Evolutionary conservation across 2,797 vertebrate genomes (phyloP), one percentile per base, ranked within the genome.

Genomic region (Champsocephalus esox): DNA sequence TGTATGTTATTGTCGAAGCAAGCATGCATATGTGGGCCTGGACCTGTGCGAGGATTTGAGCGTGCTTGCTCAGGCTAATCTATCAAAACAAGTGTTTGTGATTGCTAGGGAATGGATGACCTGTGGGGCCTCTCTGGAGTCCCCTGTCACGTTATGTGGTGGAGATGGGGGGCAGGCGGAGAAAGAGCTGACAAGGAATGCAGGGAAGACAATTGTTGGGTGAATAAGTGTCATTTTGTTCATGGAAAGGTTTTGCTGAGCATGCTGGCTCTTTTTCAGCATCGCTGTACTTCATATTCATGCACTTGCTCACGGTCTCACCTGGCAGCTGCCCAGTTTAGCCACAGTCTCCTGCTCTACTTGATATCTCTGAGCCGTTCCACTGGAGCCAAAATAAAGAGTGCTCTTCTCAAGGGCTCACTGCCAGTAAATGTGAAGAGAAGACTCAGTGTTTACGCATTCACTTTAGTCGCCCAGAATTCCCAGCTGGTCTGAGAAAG

Each of bases 41-140:
- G 34, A 46, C 73, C 58, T 61, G 58, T 56, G 63, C 56, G 49
- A 65, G 43, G 63, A 64, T 75, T 70, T 79, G 70, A 50, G 58
- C 87, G 82, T 44, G 60, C 80, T 80, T 71, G 67, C 73, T 66
- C 56, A 24, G 68, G 79, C 78, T 91, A 89, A 93, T 92, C 87
- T 87, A 91, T 94, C 92, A 92, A 88, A 85, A 88, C 86, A 88
- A 92, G 88, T 87, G 89, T 84, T 92, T 90, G 88, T 89, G 90
- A 93, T 88, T 82, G 81, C 83, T 71, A 75, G 78, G 21, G 67
- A 88, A 92, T 84, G 65, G 71, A 92, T 92, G 91, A 92, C 91
- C 90, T 92, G 79, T 89, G 81, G 83, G 86, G 75, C 70, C 70
- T 73, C 75, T 77, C 79, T 70, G 62, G 70, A 83, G 83, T 84